Evolutionary conservation across 2,113 vertebrate species (phyloP).

Genomic region (Podilymbus podiceps): DNA sequence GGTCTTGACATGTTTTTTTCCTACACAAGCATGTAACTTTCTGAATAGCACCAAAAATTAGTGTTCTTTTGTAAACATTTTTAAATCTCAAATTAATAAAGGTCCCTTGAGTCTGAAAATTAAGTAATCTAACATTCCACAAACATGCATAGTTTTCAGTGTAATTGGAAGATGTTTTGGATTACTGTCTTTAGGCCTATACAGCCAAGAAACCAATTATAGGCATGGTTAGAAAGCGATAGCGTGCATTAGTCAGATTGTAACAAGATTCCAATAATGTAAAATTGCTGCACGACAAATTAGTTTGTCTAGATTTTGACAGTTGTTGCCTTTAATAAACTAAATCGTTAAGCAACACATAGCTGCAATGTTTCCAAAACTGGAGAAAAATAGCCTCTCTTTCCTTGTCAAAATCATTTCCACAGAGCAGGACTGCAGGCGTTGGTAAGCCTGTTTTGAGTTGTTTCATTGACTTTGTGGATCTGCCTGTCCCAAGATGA

Average conservation of each 20-base stretch:
- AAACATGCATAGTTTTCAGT: background rate
- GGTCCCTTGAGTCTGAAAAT: background rate
- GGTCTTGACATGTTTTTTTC: background rate
- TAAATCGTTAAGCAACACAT: background rate
- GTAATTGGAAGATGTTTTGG: background rate
- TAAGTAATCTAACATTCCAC: background rate
- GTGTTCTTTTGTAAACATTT: background rate
- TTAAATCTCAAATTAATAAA: background rate
- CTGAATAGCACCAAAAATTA: background rate
- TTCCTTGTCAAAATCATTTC: background rate
- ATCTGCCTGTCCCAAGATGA: background rate
- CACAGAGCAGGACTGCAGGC: accelerated
- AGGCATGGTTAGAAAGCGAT: background rate
- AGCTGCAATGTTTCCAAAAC: background rate
- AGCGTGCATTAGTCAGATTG: background rate
- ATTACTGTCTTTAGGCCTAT: background rate
- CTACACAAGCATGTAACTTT: background rate
- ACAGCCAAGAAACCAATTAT: slow-evolving; percentile 25
- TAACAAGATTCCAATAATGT: slow-evolving; percentile 26
- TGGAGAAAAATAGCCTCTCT: background rate
- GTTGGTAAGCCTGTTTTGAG: background rate
- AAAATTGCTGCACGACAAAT: slow-evolving; percentile 3
- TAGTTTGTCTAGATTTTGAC: slow-evolving; percentile 38
- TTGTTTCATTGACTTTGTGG: background rate
- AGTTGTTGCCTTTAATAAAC: slow-evolving; percentile 49